These are phyloP conservation scores for Bombyx mandarina DNA, from an alignment of 1,140 invertebrate species.

Conservation along the genomic window DNA sequence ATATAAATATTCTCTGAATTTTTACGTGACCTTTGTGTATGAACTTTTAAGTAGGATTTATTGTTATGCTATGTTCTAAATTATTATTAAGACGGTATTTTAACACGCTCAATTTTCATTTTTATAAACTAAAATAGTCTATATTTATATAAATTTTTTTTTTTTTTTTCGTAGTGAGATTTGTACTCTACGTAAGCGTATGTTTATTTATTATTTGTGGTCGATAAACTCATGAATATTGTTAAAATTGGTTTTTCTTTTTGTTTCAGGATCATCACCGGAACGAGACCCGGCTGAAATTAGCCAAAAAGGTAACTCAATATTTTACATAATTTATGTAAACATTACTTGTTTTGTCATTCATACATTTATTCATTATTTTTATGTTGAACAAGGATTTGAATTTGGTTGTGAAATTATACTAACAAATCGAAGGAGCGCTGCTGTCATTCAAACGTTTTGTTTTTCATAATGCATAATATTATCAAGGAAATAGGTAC, in stretches of 20 bases:
- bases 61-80: too few relatives aligned
- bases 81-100: too few relatives aligned
- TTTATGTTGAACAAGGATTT: slow-evolving; percentile 11
- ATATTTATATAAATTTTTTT: too few relatives aligned
- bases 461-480: too few relatives aligned
- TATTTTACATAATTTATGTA: slow-evolving; percentile 16
- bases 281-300: slow-evolving; percentile 48
- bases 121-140: too few relatives aligned
- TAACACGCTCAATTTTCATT: too few relatives aligned
- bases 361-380: slow-evolving; percentile 31
- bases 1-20: slow-evolving; percentile 44
- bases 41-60: too few relatives aligned
- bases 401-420: too few relatives aligned
- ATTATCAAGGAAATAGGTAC: too few relatives aligned
- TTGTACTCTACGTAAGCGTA: too few relatives aligned
- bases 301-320: slow-evolving; percentile 53
- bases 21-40: slow-evolving; percentile 41
- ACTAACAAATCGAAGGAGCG: not conserved
- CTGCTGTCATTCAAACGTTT: slow-evolving; percentile 1
- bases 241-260: not conserved
- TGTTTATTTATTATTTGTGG: not conserved
- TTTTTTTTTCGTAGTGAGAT: too few relatives aligned
- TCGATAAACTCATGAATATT: not conserved
- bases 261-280: slow-evolving; percentile 53
- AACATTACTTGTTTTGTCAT: slow-evolving; percentile 23